These are phyloP conservation scores for Bactericera cockerelli DNA, from an alignment of 1,140 invertebrate species.

Conservation along the genomic window DNA sequence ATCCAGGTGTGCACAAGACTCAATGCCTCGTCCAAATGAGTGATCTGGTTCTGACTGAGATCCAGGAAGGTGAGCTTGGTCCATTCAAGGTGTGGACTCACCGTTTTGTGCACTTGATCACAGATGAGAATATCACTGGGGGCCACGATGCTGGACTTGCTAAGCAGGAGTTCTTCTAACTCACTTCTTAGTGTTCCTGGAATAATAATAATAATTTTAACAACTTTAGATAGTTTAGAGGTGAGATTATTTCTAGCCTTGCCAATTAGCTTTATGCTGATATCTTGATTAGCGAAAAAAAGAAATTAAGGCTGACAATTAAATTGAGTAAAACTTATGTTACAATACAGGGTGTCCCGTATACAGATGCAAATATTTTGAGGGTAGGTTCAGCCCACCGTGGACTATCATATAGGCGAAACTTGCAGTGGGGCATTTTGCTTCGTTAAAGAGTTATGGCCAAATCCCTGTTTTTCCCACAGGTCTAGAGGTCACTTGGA, in stretches of 20 bases:
- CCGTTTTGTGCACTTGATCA: slow-evolving; percentile 43
- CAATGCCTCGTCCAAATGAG: slow-evolving; percentile 60
- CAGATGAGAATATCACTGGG: slow-evolving; percentile 58
- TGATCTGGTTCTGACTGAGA: slow-evolving; percentile 63
- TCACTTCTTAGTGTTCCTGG: slow-evolving; percentile 44
- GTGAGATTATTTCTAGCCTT: slow-evolving; percentile 56
- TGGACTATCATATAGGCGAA: too few relatives aligned
- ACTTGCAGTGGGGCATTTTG: too few relatives aligned
- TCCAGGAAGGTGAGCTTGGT: slow-evolving; percentile 47
- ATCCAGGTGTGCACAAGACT: slow-evolving; percentile 57
- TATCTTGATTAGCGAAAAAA: too few relatives aligned
- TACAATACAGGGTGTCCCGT: too few relatives aligned
- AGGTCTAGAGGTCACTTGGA: too few relatives aligned
- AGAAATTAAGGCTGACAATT: too few relatives aligned
- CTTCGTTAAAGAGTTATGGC: too few relatives aligned
- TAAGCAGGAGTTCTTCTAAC: slow-evolving; percentile 28
- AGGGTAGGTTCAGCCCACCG: too few relatives aligned
- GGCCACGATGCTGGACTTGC: slow-evolving; percentile 41
- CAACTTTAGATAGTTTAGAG: slow-evolving; percentile 42
- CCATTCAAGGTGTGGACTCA: slow-evolving; percentile 39
- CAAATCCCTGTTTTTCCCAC: too few relatives aligned
- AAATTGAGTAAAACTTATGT: too few relatives aligned
- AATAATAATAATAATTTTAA: slow-evolving; percentile 43
- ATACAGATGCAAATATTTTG: too few relatives aligned
- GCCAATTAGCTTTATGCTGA: slow-evolving; percentile 62